These are phyloP conservation scores for Paedocypris sp. DNA, from an alignment of 2,113 vertebrate species.

Conservation along the genomic window DNA sequence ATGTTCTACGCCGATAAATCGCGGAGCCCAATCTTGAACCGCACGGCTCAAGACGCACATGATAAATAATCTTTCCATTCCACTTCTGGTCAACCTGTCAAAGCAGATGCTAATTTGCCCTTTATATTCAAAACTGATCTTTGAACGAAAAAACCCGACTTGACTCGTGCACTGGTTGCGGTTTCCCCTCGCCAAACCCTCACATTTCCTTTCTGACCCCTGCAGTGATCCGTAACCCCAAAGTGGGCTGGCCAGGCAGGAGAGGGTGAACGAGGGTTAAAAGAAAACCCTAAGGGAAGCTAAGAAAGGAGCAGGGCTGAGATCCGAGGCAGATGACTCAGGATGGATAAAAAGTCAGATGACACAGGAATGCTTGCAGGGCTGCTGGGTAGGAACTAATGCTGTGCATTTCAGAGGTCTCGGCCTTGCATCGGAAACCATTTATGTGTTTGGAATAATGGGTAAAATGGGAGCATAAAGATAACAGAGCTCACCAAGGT, in stretches of 20 bases:
- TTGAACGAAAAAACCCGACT: not conserved
- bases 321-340: not conserved
- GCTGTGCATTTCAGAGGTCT: conserved; percentile 52
- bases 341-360: conserved; percentile 47
- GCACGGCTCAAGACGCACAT: too few species aligned
- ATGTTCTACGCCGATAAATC: too few species aligned
- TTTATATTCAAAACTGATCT: conserved; percentile 15
- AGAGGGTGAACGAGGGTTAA: not conserved
- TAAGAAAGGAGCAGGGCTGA: conserved; percentile 16
- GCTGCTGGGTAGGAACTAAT: conserved; percentile 32
- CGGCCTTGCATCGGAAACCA: conserved; percentile 55
- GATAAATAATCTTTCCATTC: too few species aligned
- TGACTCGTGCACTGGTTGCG: not conserved
- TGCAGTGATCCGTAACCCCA: conserved; percentile 10
- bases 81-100: conserved; percentile 4
- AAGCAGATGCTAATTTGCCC: conserved; percentile 14
- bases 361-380: conserved; percentile 38
- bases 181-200: conserved; percentile 37
- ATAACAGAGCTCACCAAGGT: too few species aligned
- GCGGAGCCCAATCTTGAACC: too few species aligned
- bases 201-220: conserved; percentile 41
- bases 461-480: conserved; percentile 36
- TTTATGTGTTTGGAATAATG: conserved; percentile 52
- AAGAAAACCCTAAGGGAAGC: not conserved
- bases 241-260: not conserved